Evolutionary conservation across 2,797 vertebrate genomes (phyloP).

Genomic region (Myotis vivesi): DNA sequence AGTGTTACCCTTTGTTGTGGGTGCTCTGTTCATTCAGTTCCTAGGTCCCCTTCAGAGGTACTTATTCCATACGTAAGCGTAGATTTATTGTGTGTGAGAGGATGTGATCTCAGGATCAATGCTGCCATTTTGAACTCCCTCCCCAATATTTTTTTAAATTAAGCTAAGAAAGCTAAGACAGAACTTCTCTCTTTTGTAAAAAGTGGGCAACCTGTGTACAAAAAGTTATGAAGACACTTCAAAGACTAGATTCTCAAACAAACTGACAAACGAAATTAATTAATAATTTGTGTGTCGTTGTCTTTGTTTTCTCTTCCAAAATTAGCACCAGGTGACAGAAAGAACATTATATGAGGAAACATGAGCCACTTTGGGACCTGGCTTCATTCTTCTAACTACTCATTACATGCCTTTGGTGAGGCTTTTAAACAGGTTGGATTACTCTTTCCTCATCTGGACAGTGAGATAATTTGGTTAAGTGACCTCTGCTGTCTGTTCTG

Average conservation of each 20-base stretch:
- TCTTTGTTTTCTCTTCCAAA: not conserved
- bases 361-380: not conserved
- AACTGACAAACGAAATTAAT: not conserved
- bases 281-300: not conserved
- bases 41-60: not conserved
- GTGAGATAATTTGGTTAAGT: constrained; percentile 2
- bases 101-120: not conserved
- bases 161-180: not conserved
- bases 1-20: not conserved
- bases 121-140: not conserved
- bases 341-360: not conserved
- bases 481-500: not conserved
- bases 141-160: not conserved
- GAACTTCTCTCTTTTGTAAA: constrained; percentile 8
- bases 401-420: not conserved
- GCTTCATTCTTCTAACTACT: not conserved
- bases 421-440: not conserved
- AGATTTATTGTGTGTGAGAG: not conserved
- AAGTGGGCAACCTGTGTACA: not conserved
- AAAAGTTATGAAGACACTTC: not conserved
- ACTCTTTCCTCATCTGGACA: constrained; percentile 11
- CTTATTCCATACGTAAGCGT: not conserved
- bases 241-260: not conserved
- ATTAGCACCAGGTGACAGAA: not conserved
- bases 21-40: not conserved